Evolutionary conservation across 2,113 vertebrate genomes (phyloP).

Genomic region (Pluvialis apricaria): DNA sequence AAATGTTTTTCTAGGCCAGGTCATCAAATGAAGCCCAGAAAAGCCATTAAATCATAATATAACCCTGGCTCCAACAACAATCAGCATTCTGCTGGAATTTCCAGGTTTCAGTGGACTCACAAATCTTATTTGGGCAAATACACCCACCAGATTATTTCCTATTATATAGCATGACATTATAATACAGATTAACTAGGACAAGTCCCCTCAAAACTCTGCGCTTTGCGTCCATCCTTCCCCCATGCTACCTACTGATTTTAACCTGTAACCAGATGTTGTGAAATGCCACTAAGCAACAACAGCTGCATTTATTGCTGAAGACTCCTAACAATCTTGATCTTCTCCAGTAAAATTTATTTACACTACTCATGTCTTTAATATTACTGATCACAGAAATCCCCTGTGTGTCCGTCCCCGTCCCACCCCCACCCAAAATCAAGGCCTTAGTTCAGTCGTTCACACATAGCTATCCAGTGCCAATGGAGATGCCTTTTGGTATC

Average conservation of each 20-base stretch:
- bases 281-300: neutral
- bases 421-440: neutral
- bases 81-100: conserved; percentile 42
- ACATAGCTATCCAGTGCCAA: neutral
- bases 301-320: neutral
- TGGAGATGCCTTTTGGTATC: neutral
- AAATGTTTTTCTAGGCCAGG: conserved; percentile 70
- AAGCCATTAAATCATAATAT: conserved; percentile 70
- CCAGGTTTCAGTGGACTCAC: neutral
- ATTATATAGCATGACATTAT: neutral
- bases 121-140: conserved; percentile 6
- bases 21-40: conserved; percentile 67
- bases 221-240: neutral
- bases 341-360: neutral
- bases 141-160: neutral
- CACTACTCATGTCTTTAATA: neutral
- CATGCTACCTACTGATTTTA: neutral
- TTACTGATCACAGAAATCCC: neutral
- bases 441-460: neutral
- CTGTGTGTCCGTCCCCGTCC: too few species aligned
- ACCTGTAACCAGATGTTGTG: neutral
- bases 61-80: conserved; percentile 18
- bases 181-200: neutral
- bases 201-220: neutral
- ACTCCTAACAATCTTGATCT: neutral